phyloP scores from a whole-genome alignment of 2,888 invertebrate genomes.

The Trachelus iudaicus region DNA sequence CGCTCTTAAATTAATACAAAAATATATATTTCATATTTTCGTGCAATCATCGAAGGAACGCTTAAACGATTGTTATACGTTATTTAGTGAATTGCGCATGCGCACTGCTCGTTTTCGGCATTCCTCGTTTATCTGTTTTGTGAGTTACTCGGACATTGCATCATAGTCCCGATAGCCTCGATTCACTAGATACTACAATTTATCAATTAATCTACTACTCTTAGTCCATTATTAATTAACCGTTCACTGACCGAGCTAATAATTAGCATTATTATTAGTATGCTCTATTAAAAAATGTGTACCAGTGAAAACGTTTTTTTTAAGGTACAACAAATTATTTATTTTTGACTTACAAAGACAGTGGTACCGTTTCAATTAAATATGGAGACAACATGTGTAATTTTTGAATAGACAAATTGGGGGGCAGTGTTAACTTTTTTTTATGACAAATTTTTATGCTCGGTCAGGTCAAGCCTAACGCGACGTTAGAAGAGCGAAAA shows the following conservation, averaged over 20 bases:
- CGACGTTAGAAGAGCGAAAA: not conserved
- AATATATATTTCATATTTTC: constrained; percentile 19
- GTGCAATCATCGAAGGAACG: constrained; percentile 30
- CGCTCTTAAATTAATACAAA: constrained; percentile 10
- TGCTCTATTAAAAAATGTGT: not conserved
- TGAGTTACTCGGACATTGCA: constrained; percentile 45
- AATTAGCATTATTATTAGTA: not conserved
- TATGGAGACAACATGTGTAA: no score
- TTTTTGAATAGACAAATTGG: not conserved
- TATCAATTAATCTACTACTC: constrained; percentile 27
- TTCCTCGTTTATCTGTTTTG: constrained; percentile 29
- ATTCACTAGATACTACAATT: constrained; percentile 39
- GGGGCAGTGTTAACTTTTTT: not conserved
- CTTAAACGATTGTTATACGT: constrained; percentile 17
- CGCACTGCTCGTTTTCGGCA: constrained; percentile 19
- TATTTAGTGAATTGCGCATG: constrained; percentile 4
- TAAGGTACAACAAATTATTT: not conserved
- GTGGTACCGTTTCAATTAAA: no score
- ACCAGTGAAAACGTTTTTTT: not conserved
- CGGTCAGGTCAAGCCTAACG: not conserved
- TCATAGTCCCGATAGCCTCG: constrained; percentile 49
- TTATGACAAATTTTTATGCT: not conserved
- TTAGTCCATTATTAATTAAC: constrained; percentile 27
- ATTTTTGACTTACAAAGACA: not conserved
- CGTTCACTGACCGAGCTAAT: constrained; percentile 27